Evolutionary conservation across 2,797 vertebrate species (phyloP).

Genomic region (Gymnoscopelus braueri): DNA sequence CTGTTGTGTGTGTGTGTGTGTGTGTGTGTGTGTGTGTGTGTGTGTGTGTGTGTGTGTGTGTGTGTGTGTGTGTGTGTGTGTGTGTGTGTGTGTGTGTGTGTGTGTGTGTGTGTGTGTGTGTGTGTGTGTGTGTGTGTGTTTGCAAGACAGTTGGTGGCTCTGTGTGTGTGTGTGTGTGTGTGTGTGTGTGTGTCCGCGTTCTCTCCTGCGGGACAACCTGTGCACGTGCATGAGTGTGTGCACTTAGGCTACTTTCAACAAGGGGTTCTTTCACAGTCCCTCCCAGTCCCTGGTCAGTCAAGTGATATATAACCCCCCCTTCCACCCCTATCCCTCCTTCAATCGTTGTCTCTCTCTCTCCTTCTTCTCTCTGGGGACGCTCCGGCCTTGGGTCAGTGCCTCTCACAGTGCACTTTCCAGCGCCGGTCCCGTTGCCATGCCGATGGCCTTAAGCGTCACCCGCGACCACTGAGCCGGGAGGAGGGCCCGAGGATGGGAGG

Average conservation of each 20-base stretch:
- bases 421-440: constrained; percentile 61
- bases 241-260: constrained; percentile 27
- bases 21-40: constrained; percentile 18
- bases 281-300: constrained; percentile 33
- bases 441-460: constrained; percentile 53
- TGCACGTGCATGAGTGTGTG: constrained; percentile 20
- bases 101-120: constrained; percentile 22
- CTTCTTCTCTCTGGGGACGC: constrained; percentile 22
- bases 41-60: constrained; percentile 17
- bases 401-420: constrained; percentile 11
- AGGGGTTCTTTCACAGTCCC: constrained; percentile 58
- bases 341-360: constrained; percentile 24
- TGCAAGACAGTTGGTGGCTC: too few relatives aligned
- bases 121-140: constrained; percentile 12
- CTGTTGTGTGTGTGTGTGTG: constrained; percentile 19
- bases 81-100: constrained; percentile 24
- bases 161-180: constrained; percentile 25
- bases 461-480: constrained; percentile 29
- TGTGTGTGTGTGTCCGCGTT: constrained; percentile 21
- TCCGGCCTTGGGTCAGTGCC: constrained; percentile 50
- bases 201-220: constrained; percentile 24
- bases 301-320: constrained; percentile 27
- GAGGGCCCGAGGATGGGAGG: not conserved
- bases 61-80: constrained; percentile 19
- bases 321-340: constrained; percentile 18